Evolutionary conservation across 2,888 invertebrate genomes (phyloP).

Genomic region (Busseola fusca): DNA sequence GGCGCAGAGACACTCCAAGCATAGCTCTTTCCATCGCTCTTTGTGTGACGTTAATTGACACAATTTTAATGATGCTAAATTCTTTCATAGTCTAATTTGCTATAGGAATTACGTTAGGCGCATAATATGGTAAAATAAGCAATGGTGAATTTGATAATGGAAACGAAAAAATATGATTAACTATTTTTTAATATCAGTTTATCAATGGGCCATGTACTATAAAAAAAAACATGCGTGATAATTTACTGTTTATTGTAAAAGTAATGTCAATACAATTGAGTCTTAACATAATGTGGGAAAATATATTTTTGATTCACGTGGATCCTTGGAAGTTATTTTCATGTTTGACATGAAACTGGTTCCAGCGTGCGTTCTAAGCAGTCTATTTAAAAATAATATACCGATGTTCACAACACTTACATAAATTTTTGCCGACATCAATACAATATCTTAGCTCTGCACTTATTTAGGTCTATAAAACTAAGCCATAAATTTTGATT

Average conservation of each 20-base stretch:
- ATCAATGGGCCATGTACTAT: no score
- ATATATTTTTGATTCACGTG: neutral
- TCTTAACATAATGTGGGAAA: rapidly evolving
- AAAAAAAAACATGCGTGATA: neutral
- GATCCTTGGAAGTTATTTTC: neutral
- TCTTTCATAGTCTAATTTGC: neutral
- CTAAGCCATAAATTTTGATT: neutral
- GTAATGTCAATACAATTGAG: neutral
- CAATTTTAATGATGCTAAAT: neutral
- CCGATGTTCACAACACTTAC: neutral
- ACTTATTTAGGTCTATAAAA: neutral
- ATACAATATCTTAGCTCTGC: neutral
- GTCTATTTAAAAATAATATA: neutral
- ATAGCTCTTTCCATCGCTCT: no score
- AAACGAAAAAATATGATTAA: neutral
- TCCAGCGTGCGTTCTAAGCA: conserved; percentile 16
- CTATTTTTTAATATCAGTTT: neutral
- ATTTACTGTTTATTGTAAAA: neutral
- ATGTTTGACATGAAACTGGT: conserved; percentile 16
- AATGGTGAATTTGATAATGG: neutral
- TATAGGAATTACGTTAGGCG: conserved; percentile 2
- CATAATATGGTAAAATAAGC: neutral
- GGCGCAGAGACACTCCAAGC: no score
- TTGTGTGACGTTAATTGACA: no score
- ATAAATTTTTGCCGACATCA: neutral